Percentiles rank a stretch among this genome's conserved stretches.
Evolutionary conservation across 2,888 invertebrate genomes (phyloP).

Genomic region (Electrophaes corylata): DNA sequence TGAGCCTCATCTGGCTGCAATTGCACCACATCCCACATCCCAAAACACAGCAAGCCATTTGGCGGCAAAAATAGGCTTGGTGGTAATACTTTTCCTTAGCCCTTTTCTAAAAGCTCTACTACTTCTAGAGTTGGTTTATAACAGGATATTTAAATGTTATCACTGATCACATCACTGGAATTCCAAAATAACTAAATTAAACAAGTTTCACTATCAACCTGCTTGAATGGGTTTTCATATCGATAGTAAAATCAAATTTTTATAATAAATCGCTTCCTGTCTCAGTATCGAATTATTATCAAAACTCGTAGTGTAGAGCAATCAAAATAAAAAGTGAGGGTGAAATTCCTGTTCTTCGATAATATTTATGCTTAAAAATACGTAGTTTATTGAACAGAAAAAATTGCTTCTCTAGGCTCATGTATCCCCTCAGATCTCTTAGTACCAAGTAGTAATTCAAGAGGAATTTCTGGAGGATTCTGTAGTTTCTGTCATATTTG

Average conservation of each 20-base stretch:
- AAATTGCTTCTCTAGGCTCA: too few relatives aligned
- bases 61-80: too few relatives aligned
- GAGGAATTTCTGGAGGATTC: too few relatives aligned
- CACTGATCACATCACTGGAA: constrained; percentile 42
- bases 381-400: too few relatives aligned
- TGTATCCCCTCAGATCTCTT: too few relatives aligned
- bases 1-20: too few relatives aligned
- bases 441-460: too few relatives aligned
- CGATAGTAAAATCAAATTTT: constrained; percentile 63
- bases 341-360: background rate
- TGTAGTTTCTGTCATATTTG: too few relatives aligned
- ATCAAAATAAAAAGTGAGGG: constrained; percentile 30
- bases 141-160: constrained; percentile 35
- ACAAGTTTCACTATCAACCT: constrained; percentile 42
- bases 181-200: constrained; percentile 42
- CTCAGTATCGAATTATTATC: constrained; percentile 59
- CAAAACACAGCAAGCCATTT: too few relatives aligned
- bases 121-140: constrained; percentile 20
- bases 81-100: too few relatives aligned
- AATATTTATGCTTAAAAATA: background rate
- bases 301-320: constrained; percentile 25
- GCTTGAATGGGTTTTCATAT: constrained; percentile 56
- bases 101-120: background rate
- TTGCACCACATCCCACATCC: too few relatives aligned
- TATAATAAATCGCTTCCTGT: constrained; percentile 78